phyloP scores from a whole-genome alignment of 2,113 vertebrate species.

The Candoia aspera region DNA sequence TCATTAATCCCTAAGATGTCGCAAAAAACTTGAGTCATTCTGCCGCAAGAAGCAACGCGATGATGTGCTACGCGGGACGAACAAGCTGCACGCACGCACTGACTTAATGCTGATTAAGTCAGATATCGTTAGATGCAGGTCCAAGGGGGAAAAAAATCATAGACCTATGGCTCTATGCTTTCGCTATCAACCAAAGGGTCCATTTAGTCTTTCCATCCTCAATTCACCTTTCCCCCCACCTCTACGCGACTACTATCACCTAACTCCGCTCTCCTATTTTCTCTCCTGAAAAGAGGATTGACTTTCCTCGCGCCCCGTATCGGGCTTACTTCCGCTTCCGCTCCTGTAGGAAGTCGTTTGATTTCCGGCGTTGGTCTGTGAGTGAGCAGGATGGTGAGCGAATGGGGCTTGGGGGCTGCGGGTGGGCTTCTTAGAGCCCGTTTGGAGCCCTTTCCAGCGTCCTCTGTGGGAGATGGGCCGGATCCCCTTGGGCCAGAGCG shows the following conservation, averaged over 20 bases:
- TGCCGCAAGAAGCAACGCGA: background rate
- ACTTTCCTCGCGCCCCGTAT: background rate
- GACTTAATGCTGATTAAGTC: background rate
- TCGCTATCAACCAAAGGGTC: background rate
- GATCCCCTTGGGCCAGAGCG: background rate
- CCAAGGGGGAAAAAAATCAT: background rate
- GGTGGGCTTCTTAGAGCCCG: background rate
- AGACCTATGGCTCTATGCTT: background rate
- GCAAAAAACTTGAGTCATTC: background rate
- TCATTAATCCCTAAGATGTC: background rate
- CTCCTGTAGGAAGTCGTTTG: background rate
- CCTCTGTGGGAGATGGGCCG: background rate
- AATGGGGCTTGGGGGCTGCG: background rate
- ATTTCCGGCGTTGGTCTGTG: conserved; percentile 35
- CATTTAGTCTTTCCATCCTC: background rate
- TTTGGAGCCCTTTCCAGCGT: background rate
- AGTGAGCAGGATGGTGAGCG: conserved; percentile 61
- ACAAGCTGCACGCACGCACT: too few relatives aligned
- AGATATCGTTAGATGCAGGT: background rate
- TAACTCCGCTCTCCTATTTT: background rate
- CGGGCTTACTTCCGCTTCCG: background rate
- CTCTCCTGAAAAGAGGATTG: background rate
- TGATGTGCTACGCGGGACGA: background rate
- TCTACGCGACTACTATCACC: background rate
- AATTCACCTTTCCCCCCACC: background rate